These are phyloP conservation scores for Steinernema feltiae DNA, from an alignment of 1,140 invertebrate species.

Conservation along the genomic window DNA sequence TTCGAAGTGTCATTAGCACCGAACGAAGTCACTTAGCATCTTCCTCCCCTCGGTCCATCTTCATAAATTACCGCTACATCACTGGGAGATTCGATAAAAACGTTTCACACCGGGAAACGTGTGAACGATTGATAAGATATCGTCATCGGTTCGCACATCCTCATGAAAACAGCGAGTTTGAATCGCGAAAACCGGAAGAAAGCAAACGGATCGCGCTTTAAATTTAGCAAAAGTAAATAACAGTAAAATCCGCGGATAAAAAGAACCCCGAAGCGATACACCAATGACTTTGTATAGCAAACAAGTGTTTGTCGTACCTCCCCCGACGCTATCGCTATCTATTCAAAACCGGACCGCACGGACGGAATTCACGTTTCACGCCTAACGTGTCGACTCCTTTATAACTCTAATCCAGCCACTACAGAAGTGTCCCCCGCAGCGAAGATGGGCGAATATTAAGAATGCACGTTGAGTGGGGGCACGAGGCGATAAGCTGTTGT, in stretches of 20 bases:
- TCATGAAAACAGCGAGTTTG: too few relatives aligned
- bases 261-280: background rate
- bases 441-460: background rate
- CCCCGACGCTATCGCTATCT: background rate
- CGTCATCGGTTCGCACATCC: too few relatives aligned
- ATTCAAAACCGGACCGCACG: constrained; percentile 10
- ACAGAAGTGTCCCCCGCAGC: constrained; percentile 1
- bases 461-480: background rate
- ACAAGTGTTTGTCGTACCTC: background rate
- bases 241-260: background rate
- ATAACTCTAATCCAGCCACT: constrained; percentile 2
- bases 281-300: constrained; percentile 6
- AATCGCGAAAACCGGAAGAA: too few relatives aligned
- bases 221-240: background rate
- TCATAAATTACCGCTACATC: too few relatives aligned
- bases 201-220: too few relatives aligned
- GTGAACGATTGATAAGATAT: too few relatives aligned
- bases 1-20: background rate
- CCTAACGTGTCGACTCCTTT: too few relatives aligned
- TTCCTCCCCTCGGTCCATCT: too few relatives aligned
- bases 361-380: background rate
- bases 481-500: background rate
- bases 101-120: too few relatives aligned
- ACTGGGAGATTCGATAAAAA: too few relatives aligned
- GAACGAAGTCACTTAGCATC: background rate